These are phyloP conservation scores for Pyrocephalus nanus DNA, from an alignment of 2,797 vertebrate species.

Conservation along the genomic window DNA sequence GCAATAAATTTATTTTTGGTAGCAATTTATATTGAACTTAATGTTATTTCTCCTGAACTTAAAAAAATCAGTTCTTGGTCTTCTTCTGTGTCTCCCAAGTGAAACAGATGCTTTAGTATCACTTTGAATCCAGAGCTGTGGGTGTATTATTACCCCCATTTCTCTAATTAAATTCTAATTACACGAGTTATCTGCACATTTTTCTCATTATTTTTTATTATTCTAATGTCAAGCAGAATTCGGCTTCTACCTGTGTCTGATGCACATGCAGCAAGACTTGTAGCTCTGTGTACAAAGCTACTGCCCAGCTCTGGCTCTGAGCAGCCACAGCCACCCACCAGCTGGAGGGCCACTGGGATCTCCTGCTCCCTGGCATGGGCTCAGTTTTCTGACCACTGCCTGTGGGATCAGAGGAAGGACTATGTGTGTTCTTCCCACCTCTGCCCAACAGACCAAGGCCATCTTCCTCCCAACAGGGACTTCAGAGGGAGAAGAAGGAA, in stretches of 20 bases:
- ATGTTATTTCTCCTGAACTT: conserved; percentile 23
- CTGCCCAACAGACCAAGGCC: neutral
- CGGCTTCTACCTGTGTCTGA: neutral
- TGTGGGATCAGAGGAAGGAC: neutral
- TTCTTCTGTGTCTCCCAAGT: neutral
- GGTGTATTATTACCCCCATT: conserved; percentile 22
- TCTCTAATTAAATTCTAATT: conserved; percentile 59
- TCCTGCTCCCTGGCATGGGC: neutral
- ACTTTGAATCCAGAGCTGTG: neutral
- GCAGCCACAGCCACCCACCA: neutral
- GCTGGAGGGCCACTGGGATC: neutral
- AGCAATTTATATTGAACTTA: conserved; percentile 37
- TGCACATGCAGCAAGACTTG: neutral
- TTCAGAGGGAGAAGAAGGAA: neutral
- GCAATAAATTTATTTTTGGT: conserved; percentile 47
- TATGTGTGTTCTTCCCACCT: neutral
- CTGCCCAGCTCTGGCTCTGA: accelerated
- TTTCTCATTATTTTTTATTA: conserved; percentile 37
- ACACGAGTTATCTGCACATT: neutral
- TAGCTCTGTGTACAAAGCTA: accelerated
- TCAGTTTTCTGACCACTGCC: neutral
- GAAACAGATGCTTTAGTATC: conserved; percentile 47
- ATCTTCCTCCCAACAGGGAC: accelerated
- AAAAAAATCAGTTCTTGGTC: conserved; percentile 15
- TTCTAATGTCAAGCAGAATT: conserved; percentile 17